Evolutionary conservation across 2,888 invertebrate genomes (phyloP).

Genomic region (Parnassius apollo): DNA sequence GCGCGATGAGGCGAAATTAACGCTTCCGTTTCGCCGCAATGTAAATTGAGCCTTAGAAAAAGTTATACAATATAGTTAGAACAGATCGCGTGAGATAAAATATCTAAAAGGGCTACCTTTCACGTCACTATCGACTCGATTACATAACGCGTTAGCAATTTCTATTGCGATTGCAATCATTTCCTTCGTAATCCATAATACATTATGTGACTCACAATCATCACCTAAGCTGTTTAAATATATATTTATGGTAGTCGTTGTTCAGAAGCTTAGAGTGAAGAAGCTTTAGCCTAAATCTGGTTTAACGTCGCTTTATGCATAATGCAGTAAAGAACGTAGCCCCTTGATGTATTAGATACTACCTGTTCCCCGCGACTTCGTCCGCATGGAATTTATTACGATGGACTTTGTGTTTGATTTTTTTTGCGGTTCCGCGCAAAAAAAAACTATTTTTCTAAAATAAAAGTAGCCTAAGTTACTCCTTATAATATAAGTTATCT

Average conservation of each 20-base stretch:
- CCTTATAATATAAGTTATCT: no score
- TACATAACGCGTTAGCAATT: slow-evolving; percentile 6
- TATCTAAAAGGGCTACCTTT: slow-evolving; percentile 1
- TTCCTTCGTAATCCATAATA: slow-evolving; percentile 19
- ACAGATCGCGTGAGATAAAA: slow-evolving; percentile 9
- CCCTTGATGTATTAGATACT: not conserved
- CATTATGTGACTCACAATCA: slow-evolving; percentile 13
- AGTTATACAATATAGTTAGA: no score
- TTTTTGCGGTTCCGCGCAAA: no score
- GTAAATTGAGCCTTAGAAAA: no score
- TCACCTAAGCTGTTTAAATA: not conserved
- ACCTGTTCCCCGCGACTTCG: no score
- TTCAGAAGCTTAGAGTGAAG: not conserved
- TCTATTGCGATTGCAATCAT: slow-evolving; percentile 13
- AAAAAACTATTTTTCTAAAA: no score
- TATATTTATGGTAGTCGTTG: slow-evolving; percentile 8
- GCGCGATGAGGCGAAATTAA: no score
- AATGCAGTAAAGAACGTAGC: not conserved
- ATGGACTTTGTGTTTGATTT: no score
- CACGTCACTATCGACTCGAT: slow-evolving; percentile 12
- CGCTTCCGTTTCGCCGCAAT: no score
- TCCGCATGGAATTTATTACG: no score
- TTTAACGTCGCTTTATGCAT: slow-evolving; percentile 1
- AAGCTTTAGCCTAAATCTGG: not conserved
- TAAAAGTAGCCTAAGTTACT: no score